Conservation (phyloP, 2,797 vertebrate genomes). For the Odontamblyopus lacepedii region DNA sequence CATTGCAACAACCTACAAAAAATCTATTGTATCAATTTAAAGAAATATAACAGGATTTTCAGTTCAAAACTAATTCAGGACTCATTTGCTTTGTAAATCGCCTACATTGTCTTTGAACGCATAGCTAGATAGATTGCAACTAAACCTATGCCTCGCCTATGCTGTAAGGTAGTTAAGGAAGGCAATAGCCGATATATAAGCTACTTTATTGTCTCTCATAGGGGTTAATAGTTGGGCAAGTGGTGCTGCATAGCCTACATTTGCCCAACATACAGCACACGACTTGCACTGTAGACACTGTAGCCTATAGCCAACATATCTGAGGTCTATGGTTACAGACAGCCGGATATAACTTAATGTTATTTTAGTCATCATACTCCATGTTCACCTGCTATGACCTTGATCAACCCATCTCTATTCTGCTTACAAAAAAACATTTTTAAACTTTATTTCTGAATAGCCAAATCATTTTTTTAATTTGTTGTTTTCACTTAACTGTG, state of each 20-base stretch:
- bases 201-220: too few relatives aligned
- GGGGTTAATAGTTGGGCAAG: background rate
- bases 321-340: background rate
- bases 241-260: background rate
- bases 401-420: background rate
- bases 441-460: background rate
- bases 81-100: background rate
- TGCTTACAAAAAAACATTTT: background rate
- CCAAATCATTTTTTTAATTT: too few relatives aligned
- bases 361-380: constrained; percentile 4
- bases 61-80: background rate
- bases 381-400: constrained; percentile 47
- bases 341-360: background rate
- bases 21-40: background rate
- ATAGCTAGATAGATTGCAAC: background rate
- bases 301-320: background rate
- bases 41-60: background rate
- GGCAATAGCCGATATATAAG: too few relatives aligned
- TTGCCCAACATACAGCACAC: background rate
- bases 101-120: constrained; percentile 10
- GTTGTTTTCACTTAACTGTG: too few relatives aligned
- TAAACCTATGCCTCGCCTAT: constrained; percentile 5
- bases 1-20: background rate
- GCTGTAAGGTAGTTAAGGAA: background rate
- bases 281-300: background rate